phyloP scores from a whole-genome alignment of 2,113 vertebrate genomes.

The Otolemur garnettii region DNA sequence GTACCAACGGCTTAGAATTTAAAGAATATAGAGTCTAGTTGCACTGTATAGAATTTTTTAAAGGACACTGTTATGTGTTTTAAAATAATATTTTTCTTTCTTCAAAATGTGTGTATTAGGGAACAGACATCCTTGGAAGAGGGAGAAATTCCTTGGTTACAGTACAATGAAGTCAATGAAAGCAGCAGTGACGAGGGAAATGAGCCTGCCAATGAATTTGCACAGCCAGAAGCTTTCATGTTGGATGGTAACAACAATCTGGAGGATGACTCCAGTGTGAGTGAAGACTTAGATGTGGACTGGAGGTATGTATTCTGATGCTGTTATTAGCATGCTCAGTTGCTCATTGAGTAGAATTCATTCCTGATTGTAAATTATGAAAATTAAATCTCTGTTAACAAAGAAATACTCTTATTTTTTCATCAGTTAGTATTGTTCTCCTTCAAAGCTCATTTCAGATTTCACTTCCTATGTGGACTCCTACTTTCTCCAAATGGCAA shows the following conservation, averaged over 20 bases:
- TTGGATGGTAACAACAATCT: constrained; percentile 90
- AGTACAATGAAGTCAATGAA: constrained; percentile 87
- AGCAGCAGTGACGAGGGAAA: constrained; percentile 90
- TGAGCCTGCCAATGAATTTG: constrained; percentile 84
- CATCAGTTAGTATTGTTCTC: background rate
- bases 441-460: background rate
- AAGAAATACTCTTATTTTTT: background rate
- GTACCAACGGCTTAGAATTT: constrained; percentile 7
- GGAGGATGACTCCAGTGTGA: constrained; percentile 91
- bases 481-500: background rate
- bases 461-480: background rate
- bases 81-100: background rate
- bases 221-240: constrained; percentile 88
- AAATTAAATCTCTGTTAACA: background rate
- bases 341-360: background rate
- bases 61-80: constrained; percentile 31
- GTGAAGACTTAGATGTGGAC: constrained; percentile 90
- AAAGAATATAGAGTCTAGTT: background rate
- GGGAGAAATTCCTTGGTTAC: constrained; percentile 89
- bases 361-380: background rate
- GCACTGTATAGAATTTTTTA: background rate
- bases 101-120: constrained; percentile 83
- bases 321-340: background rate
- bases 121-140: constrained; percentile 88
- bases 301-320: constrained; percentile 87